Evolutionary conservation across 2,888 invertebrate species (phyloP).

Genomic region (Sialis lutaria): DNA sequence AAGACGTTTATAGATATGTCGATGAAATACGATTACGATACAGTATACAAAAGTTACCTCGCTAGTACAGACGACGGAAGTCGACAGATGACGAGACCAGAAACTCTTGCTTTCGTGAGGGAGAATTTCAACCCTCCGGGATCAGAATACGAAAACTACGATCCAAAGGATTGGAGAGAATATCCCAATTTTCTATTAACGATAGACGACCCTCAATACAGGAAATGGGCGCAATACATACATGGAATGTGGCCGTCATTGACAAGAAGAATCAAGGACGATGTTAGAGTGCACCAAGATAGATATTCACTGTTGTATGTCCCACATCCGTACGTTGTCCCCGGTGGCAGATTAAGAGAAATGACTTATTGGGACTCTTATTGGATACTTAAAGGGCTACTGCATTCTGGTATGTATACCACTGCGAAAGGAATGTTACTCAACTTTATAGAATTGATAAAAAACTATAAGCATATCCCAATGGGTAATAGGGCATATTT

Average conservation of each 20-base stretch:
- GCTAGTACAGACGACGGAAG: too few species aligned
- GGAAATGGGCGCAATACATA: conserved; percentile 14
- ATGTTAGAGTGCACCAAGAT: conserved; percentile 30
- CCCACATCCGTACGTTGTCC: conserved; percentile 45
- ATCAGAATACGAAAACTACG: too few species aligned
- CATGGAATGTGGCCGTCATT: conserved; percentile 44
- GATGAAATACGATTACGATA: too few species aligned
- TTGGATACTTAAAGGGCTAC: conserved; percentile 68
- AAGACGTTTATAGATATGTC: too few species aligned
- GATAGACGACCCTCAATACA: too few species aligned
- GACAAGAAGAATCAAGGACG: conserved; percentile 39
- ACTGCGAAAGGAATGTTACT: conserved; percentile 59
- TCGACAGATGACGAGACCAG: too few species aligned
- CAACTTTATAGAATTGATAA: conserved; percentile 54
- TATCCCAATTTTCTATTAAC: too few species aligned
- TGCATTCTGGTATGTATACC: conserved; percentile 55
- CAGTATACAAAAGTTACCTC: too few species aligned
- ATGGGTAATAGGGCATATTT: conserved; percentile 75
- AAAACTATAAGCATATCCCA: conserved; percentile 51
- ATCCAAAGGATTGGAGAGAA: too few species aligned
- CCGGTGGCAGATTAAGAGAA: conserved; percentile 53
- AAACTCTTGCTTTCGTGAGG: too few species aligned
- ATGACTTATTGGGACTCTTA: conserved; percentile 81
- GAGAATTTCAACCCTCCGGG: too few species aligned
- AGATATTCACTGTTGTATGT: conserved; percentile 22